A percentile compares a stretch with the other conserved stretches of the same genome.
Conservation (phyloP, 2,797 vertebrate species). For the Crocidura indochinensis region DNA sequence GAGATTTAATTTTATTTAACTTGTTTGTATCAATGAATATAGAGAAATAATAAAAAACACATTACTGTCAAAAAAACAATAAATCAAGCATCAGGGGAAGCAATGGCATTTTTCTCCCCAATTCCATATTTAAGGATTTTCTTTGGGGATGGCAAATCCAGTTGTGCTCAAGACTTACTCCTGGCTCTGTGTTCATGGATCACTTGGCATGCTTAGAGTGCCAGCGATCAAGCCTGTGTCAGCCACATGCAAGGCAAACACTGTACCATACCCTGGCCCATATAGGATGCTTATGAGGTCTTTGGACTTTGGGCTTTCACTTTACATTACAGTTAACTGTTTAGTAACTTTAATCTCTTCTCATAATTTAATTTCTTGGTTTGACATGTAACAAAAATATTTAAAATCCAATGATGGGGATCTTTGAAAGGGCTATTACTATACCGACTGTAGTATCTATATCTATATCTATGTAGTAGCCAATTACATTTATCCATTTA, state of each 20-base stretch:
- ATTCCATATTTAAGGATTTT: background rate
- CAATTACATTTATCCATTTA: background rate
- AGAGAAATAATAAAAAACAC: constrained; percentile 40
- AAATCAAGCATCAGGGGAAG: background rate
- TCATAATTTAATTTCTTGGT: constrained; percentile 8
- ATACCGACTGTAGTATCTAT: background rate
- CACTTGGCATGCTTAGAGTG: too few species aligned
- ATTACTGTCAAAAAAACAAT: constrained; percentile 38
- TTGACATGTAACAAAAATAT: constrained; percentile 28
- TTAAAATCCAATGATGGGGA: background rate
- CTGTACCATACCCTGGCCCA: too few species aligned
- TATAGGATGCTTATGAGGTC: too few species aligned
- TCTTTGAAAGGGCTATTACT: background rate
- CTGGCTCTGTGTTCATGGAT: too few species aligned
- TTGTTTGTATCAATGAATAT: constrained; percentile 9
- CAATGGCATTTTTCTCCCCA: background rate
- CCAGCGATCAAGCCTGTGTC: too few species aligned
- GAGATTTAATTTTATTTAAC: constrained; percentile 44
- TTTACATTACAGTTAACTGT: constrained; percentile 9
- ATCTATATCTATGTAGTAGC: background rate
- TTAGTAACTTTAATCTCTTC: constrained; percentile 27
- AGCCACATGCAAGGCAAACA: too few species aligned
- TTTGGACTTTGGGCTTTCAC: background rate
- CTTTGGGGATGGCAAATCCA: background rate
- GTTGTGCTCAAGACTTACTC: too few species aligned